These are phyloP conservation scores for Meloidogyne chitwoodi DNA, from an alignment of 1,140 invertebrate genomes.

Conservation along the genomic window DNA sequence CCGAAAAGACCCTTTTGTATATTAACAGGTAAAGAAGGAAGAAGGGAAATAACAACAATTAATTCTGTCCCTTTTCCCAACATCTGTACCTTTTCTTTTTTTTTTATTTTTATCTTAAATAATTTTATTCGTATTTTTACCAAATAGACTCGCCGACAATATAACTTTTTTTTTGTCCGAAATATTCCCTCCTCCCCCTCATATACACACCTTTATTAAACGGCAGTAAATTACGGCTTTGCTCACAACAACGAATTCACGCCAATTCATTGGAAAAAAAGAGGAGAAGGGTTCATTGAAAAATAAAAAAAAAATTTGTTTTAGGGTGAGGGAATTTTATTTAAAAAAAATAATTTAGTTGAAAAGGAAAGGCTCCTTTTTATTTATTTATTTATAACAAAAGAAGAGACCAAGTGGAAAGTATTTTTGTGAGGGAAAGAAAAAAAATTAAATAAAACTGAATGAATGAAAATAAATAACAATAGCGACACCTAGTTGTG, in stretches of 20 bases:
- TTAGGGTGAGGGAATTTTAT: neutral
- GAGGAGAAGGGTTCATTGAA: neutral
- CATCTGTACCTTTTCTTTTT: neutral
- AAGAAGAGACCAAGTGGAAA: neutral
- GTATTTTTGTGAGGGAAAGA: neutral
- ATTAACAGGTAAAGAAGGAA: neutral
- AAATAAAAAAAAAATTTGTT: neutral
- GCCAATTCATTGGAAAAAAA: neutral
- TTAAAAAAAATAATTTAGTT: neutral
- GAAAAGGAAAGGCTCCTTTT: neutral
- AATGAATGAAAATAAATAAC: neutral
- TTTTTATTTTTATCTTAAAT: neutral
- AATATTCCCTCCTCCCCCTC: neutral
- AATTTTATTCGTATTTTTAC: neutral
- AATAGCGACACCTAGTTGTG: neutral
- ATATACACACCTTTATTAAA: neutral
- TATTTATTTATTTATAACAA: no score
- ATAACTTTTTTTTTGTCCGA: neutral
- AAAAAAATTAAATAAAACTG: neutral
- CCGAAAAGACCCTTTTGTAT: neutral
- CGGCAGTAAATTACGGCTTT: constrained; percentile 6
- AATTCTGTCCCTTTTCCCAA: neutral
- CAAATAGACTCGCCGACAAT: neutral
- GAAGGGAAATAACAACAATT: neutral
- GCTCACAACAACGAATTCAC: neutral